Conservation (phyloP, 2,888 invertebrate genomes). For the Odontocolon sp. region DNA sequence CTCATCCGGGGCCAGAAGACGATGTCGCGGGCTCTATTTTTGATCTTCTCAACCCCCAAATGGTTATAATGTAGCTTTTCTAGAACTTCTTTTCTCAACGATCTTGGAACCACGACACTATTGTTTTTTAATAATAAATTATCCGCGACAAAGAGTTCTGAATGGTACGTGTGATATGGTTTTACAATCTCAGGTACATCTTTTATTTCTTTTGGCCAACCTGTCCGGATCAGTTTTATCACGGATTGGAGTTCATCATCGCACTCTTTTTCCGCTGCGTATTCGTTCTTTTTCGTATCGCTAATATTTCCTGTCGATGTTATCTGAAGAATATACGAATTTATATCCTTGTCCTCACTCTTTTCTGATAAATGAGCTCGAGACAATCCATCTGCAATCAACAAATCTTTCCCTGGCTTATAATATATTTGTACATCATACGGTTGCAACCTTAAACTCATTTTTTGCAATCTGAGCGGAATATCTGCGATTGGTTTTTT, state of each 20-base stretch:
- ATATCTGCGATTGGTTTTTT: constrained; percentile 28
- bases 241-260: constrained; percentile 61
- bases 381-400: neutral
- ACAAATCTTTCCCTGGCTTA: neutral
- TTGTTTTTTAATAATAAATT: constrained; percentile 36
- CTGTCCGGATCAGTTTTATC: constrained; percentile 60
- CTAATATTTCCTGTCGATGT: too few relatives aligned
- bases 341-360: too few relatives aligned
- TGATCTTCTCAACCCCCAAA: neutral
- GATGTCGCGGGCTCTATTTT: constrained; percentile 34
- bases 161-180: constrained; percentile 39
- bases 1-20: constrained; percentile 49
- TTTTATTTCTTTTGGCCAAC: constrained; percentile 65
- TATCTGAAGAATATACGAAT: too few relatives aligned
- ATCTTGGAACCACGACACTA: neutral
- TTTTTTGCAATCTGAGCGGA: constrained; percentile 15
- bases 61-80: neutral
- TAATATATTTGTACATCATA: neutral
- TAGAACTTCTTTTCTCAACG: neutral
- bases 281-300: too few relatives aligned
- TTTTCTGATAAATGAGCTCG: neutral
- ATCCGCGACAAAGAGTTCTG: constrained; percentile 24
- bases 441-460: neutral
- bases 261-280: too few relatives aligned
- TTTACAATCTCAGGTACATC: constrained; percentile 45